A percentile compares a stretch with the other conserved stretches of the same genome.
phyloP scores from a whole-genome alignment of 2,888 invertebrate genomes.

The Ypsolopha scabrella region DNA sequence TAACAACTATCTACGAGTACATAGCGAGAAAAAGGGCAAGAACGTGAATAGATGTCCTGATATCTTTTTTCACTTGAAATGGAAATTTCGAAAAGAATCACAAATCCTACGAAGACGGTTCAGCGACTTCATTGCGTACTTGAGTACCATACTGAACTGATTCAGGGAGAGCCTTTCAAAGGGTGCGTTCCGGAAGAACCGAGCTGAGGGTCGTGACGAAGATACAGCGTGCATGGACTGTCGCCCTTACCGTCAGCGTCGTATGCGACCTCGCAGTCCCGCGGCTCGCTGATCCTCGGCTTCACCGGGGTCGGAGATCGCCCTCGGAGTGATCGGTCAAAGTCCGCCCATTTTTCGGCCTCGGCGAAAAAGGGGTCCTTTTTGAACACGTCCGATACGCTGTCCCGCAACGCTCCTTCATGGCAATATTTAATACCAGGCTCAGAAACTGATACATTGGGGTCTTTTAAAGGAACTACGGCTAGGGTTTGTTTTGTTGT shows the following conservation, averaged over 20 bases:
- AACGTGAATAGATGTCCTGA: slow-evolving; percentile 27
- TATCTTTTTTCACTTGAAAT: slow-evolving; percentile 37
- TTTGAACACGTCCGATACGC: slow-evolving; percentile 60
- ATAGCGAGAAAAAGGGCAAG: not conserved
- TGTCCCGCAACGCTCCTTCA: slow-evolving; percentile 59
- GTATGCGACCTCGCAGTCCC: slow-evolving; percentile 78
- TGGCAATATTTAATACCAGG: slow-evolving; percentile 25
- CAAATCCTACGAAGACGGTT: too few species aligned
- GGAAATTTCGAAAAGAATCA: not conserved
- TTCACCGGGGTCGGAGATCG: slow-evolving; percentile 79
- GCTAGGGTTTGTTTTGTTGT: not conserved
- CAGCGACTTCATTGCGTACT: too few species aligned
- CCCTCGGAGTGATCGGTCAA: slow-evolving; percentile 71
- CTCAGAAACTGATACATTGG: slow-evolving; percentile 1
- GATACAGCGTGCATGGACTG: slow-evolving; percentile 38
- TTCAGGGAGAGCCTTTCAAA: too few species aligned
- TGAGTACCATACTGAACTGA: too few species aligned
- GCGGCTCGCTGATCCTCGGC: slow-evolving; percentile 76
- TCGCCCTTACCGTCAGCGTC: slow-evolving; percentile 79
- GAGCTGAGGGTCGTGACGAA: too few species aligned
- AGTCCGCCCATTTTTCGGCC: slow-evolving; percentile 63
- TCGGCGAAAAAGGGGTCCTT: slow-evolving; percentile 66
- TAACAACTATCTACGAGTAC: not conserved
- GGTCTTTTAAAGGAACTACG: not conserved
- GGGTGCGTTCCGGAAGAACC: too few species aligned